Conservation (phyloP, 1,140 invertebrate genomes). For the Trissolcus basalis region DNA sequence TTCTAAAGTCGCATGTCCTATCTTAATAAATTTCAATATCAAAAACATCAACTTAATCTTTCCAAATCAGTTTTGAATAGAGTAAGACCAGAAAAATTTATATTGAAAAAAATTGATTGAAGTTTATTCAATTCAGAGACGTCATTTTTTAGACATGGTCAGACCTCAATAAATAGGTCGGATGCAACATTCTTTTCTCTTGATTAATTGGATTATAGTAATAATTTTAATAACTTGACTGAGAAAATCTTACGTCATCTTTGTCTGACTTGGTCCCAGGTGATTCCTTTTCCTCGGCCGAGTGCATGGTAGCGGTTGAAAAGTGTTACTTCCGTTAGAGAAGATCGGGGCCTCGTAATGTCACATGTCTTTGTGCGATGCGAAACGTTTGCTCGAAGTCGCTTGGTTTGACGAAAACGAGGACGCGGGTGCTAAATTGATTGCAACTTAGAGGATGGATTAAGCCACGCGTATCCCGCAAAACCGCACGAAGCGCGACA, state of each 20-base stretch:
- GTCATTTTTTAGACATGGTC: too few species aligned
- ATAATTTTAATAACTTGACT: too few species aligned
- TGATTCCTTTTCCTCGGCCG: constrained; percentile 57
- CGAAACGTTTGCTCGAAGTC: neutral
- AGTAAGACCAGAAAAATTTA: too few species aligned
- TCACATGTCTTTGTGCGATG: constrained; percentile 37
- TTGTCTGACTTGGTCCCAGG: constrained; percentile 19
- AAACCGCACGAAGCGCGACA: constrained; percentile 43
- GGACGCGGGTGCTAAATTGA: neutral
- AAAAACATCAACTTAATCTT: too few species aligned
- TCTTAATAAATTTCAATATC: too few species aligned
- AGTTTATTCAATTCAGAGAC: neutral
- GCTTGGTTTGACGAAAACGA: neutral
- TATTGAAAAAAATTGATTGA: too few species aligned
- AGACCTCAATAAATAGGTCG: too few species aligned
- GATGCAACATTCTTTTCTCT: too few species aligned
- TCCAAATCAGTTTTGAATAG: too few species aligned
- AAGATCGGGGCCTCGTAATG: constrained; percentile 14
- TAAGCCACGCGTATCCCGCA: constrained; percentile 43
- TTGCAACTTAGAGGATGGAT: constrained; percentile 19
- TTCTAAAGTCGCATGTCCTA: too few species aligned
- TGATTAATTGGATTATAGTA: neutral
- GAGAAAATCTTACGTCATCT: constrained; percentile 65
- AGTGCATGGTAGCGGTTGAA: constrained; percentile 53
- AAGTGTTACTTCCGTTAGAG: neutral